Percentiles rank a stretch among this genome's conserved stretches.
Evolutionary conservation across 30 jellyfish, hydroid and myxozoan species (phyloP).

Genomic region (Cassiopea andromeda): DNA sequence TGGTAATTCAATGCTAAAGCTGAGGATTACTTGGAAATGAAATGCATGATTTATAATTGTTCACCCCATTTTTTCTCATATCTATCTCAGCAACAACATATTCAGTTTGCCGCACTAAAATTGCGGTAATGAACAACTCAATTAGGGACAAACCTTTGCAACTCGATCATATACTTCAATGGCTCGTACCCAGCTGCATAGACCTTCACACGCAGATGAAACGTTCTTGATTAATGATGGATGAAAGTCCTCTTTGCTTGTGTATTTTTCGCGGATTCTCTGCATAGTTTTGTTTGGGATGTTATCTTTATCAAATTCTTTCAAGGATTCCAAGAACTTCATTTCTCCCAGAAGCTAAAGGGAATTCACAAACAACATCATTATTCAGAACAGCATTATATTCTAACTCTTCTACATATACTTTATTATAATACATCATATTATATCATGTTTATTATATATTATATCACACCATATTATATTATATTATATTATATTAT

Average conservation of each 20-base stretch:
- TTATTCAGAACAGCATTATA: neutral
- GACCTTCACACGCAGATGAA: constrained; percentile 78
- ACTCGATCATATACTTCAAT: constrained; percentile 76
- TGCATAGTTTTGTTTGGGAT: constrained; percentile 59
- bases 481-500: too few relatives aligned
- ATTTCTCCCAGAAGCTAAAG: constrained; percentile 66
- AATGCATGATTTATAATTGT: too few relatives aligned
- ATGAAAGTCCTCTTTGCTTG: constrained; percentile 70
- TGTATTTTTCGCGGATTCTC: constrained; percentile 67
- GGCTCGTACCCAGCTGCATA: constrained; percentile 80
- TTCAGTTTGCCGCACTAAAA: too few relatives aligned
- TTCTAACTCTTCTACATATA: too few relatives aligned
- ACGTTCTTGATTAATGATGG: constrained; percentile 67
- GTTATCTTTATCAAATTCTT: constrained; percentile 67
- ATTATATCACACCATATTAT: too few relatives aligned
- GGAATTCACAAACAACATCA: neutral
- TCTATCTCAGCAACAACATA: too few relatives aligned
- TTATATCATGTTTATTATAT: too few relatives aligned
- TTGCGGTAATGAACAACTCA: neutral
- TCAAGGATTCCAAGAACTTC: constrained; percentile 59
- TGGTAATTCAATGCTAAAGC: too few relatives aligned
- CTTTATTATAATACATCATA: too few relatives aligned
- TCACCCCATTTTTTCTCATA: too few relatives aligned
- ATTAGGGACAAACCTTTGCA: constrained; percentile 36
- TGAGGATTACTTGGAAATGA: too few relatives aligned